phyloP scores from a whole-genome alignment of 2,888 invertebrate genomes.

The Acleris literana region DNA sequence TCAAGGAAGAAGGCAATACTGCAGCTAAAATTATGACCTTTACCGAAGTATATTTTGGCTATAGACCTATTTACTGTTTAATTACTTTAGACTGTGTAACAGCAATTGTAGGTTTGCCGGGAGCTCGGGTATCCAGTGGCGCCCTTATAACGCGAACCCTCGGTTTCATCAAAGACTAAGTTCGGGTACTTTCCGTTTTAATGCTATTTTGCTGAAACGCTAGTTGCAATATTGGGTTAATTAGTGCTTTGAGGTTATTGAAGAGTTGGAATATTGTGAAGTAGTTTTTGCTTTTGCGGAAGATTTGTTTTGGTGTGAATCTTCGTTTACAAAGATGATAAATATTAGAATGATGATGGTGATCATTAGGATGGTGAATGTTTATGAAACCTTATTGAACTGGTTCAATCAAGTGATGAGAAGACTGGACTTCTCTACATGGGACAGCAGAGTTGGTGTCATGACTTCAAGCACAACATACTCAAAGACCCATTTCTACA shows the following conservation, averaged over 20 bases:
- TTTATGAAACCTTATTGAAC: too few relatives aligned
- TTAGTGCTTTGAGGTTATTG: not conserved
- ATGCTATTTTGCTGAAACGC: not conserved
- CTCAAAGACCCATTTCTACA: too few relatives aligned
- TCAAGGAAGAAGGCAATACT: too few relatives aligned
- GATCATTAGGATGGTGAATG: too few relatives aligned
- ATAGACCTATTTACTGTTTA: not conserved
- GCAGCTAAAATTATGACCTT: too few relatives aligned
- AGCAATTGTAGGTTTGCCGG: not conserved
- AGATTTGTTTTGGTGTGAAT: not conserved
- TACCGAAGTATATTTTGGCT: too few relatives aligned
- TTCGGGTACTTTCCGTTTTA: not conserved
- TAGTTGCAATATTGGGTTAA: not conserved
- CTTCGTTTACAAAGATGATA: too few relatives aligned
- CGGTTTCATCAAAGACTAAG: not conserved
- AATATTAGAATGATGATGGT: too few relatives aligned
- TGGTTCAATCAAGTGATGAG: too few relatives aligned
- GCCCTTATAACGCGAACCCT: not conserved
- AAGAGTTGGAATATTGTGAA: not conserved
- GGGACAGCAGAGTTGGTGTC: too few relatives aligned
- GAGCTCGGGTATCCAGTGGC: not conserved
- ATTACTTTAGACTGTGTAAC: not conserved
- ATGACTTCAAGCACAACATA: too few relatives aligned
- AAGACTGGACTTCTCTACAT: too few relatives aligned
- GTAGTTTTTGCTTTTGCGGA: not conserved